Conservation (phyloP, 2,888 invertebrate species). For the Folsomia manolachei region DNA sequence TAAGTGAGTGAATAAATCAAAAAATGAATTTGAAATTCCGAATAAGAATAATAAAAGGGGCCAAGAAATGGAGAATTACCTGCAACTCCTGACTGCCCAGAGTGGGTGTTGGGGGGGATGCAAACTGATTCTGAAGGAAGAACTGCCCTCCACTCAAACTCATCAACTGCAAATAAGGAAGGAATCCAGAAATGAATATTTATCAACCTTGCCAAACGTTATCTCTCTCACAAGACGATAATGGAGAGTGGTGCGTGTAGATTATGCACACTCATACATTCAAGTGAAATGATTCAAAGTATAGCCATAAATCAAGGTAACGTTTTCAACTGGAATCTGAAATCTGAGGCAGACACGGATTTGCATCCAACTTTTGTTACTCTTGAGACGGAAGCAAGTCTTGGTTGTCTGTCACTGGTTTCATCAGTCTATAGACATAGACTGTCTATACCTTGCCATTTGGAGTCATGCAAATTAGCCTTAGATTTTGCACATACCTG, state of each 20-base stretch:
- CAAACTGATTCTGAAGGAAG: conserved; percentile 55
- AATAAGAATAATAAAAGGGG: background rate
- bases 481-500: conserved; percentile 52
- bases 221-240: no score
- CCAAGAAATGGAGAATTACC: conserved; percentile 37
- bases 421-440: background rate
- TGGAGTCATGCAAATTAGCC: background rate
- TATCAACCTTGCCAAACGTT: no score
- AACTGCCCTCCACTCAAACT: conserved; percentile 54
- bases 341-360: no score
- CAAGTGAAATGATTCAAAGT: no score
- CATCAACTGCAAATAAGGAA: conserved; percentile 52
- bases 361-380: no score
- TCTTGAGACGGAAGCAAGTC: no score
- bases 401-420: no score
- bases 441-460: background rate
- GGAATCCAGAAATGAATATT: no score
- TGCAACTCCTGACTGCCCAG: conserved; percentile 55
- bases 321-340: no score
- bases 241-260: no score
- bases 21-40: background rate
- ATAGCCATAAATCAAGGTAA: no score
- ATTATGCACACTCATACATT: no score
- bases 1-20: conserved; percentile 4
- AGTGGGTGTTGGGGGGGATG: conserved; percentile 53